Evolutionary conservation across 2,888 invertebrate genomes (phyloP).

Genomic region (Agonopterix alstromeriana): DNA sequence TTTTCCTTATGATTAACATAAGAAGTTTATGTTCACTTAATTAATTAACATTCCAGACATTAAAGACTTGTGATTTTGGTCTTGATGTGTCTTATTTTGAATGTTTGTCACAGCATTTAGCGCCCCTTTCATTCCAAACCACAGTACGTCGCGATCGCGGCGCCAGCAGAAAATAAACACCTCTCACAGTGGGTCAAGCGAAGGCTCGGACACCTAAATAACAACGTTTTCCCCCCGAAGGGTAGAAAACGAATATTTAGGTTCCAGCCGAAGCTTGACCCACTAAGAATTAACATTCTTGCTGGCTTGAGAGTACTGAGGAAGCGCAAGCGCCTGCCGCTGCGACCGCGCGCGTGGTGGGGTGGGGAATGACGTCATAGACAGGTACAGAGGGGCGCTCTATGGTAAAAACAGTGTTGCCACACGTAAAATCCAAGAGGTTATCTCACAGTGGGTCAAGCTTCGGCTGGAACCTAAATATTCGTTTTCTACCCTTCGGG

Average conservation of each 20-base stretch:
- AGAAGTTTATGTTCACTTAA: neutral
- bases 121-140: neutral
- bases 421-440: neutral
- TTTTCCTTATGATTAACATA: neutral
- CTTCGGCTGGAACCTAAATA: slow-evolving; percentile 1
- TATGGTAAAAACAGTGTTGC: neutral
- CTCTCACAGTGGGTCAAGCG: slow-evolving; percentile 11
- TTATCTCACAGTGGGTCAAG: slow-evolving; percentile 1
- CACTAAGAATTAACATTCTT: neutral
- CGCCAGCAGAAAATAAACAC: slow-evolving; percentile 12
- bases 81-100: neutral
- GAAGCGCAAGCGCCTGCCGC: neutral
- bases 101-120: neutral
- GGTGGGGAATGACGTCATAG: neutral
- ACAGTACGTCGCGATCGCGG: slow-evolving; percentile 5
- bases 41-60: neutral
- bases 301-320: neutral
- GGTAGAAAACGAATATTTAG: slow-evolving; percentile 1
- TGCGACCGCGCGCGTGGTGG: neutral
- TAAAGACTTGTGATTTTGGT: neutral
- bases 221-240: neutral
- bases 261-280: slow-evolving; percentile 1
- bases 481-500: slow-evolving; percentile 1
- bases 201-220: slow-evolving; percentile 10
- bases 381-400: neutral